phyloP scores from a whole-genome alignment of 2,797 vertebrate species.

The Simalia tracyae region DNA sequence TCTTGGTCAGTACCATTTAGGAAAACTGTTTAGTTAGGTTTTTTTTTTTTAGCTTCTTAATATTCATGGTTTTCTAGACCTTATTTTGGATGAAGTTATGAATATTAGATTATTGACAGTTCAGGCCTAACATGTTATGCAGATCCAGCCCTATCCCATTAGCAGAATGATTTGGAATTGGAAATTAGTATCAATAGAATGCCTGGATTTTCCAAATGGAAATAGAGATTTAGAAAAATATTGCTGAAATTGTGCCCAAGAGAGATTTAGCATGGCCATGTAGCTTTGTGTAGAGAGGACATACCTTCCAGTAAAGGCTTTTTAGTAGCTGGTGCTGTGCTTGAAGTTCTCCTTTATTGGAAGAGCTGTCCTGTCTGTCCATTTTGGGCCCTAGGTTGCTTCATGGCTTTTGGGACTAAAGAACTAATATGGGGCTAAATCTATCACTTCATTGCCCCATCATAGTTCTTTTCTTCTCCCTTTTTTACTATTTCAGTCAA shows the following conservation, averaged over 20 bases:
- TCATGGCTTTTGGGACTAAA: not conserved
- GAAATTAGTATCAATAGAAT: not conserved
- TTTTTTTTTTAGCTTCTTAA: conserved; percentile 60
- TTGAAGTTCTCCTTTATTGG: not conserved
- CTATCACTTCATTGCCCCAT: no score
- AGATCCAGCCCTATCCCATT: not conserved
- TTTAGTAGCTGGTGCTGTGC: not conserved
- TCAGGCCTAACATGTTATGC: not conserved
- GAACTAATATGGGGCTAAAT: not conserved
- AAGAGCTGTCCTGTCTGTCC: not conserved
- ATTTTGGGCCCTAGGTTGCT: not conserved
- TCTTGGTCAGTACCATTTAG: conserved; percentile 70
- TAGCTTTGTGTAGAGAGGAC: not conserved
- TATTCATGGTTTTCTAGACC: conserved; percentile 20
- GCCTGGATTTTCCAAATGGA: not conserved
- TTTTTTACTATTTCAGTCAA: not conserved
- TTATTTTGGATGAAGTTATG: not conserved
- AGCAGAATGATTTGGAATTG: conserved; percentile 5
- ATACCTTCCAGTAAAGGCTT: not conserved
- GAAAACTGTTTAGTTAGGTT: conserved; percentile 45
- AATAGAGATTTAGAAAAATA: not conserved
- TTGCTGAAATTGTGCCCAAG: not conserved
- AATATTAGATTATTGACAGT: not conserved
- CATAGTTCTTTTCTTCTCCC: no score
- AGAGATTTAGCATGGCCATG: not conserved